phyloP scores from a whole-genome alignment of 1,140 invertebrate species.

The Rhopalosiphum maidis region DNA sequence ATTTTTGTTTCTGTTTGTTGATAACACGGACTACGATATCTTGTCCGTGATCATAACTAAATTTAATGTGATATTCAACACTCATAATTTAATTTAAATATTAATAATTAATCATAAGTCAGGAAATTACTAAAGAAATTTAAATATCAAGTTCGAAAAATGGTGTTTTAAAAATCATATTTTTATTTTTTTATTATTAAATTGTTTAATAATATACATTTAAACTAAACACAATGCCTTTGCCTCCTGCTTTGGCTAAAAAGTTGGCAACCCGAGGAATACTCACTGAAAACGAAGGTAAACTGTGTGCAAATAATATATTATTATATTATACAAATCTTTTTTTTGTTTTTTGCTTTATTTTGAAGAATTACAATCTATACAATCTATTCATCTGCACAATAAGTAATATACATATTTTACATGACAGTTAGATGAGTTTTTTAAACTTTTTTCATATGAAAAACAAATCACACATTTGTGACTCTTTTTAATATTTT shows the following conservation, averaged over 20 bases:
- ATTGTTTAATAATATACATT: background rate
- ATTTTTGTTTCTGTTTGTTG: too few species aligned
- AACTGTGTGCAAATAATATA: background rate
- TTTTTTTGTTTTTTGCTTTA: background rate
- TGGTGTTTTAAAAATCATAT: too few species aligned
- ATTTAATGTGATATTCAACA: too few species aligned
- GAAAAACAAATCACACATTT: too few species aligned
- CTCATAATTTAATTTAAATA: too few species aligned
- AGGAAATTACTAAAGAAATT: too few species aligned
- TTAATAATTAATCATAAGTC: too few species aligned
- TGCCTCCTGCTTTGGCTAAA: slow-evolving; percentile 85
- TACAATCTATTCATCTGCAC: background rate
- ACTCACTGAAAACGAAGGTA: slow-evolving; percentile 63
- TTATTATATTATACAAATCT: background rate
- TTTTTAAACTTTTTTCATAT: too few species aligned
- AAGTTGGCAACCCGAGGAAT: slow-evolving; percentile 86
- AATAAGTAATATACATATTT: background rate
- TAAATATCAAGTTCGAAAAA: too few species aligned
- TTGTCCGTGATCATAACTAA: too few species aligned
- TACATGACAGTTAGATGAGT: background rate
- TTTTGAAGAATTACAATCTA: background rate
- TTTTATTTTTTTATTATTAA: background rate
- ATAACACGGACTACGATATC: too few species aligned
- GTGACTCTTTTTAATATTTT: background rate
- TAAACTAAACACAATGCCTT: slow-evolving; percentile 71